A percentile compares a stretch with the other conserved stretches of the same genome.
Evolutionary conservation across 2,797 vertebrate genomes (phyloP).

Genomic region (Lagorchestes hirsutus): DNA sequence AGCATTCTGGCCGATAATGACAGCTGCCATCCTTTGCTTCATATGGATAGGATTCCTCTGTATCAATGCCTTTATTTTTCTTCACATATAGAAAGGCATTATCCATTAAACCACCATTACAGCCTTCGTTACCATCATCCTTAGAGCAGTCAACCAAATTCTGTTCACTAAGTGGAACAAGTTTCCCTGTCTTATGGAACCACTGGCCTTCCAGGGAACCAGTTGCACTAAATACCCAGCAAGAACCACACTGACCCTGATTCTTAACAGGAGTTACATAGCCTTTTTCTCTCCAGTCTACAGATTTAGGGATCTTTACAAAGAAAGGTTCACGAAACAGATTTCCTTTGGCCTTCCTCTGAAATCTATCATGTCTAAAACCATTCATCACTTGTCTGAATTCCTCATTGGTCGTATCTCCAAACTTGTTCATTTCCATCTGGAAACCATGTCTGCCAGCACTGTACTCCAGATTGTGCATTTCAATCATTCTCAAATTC

Average conservation of each 20-base stretch:
- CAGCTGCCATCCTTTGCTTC: conserved; percentile 89
- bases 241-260: conserved; percentile 95
- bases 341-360: conserved; percentile 83
- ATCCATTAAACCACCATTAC: conserved; percentile 93
- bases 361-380: conserved; percentile 72
- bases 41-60: conserved; percentile 93
- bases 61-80: conserved; percentile 92
- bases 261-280: conserved; percentile 96
- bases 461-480: no score
- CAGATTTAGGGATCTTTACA: conserved; percentile 83
- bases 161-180: conserved; percentile 94
- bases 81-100: conserved; percentile 94
- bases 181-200: conserved; percentile 90
- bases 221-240: conserved; percentile 96
- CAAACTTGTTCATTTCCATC: no score
- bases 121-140: conserved; percentile 92
- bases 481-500: no score
- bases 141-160: conserved; percentile 95
- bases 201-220: conserved; percentile 95
- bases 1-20: conserved; percentile 89
- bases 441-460: no score
- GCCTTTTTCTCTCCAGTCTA: conserved; percentile 94
- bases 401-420: conserved; percentile 80
- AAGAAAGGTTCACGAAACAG: conserved; percentile 89
- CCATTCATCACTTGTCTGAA: conserved; percentile 94